Percentiles rank a stretch among this genome's conserved stretches.
phyloP scores from a whole-genome alignment of 2,113 vertebrate genomes.

The Terrapene triunguis region DNA sequence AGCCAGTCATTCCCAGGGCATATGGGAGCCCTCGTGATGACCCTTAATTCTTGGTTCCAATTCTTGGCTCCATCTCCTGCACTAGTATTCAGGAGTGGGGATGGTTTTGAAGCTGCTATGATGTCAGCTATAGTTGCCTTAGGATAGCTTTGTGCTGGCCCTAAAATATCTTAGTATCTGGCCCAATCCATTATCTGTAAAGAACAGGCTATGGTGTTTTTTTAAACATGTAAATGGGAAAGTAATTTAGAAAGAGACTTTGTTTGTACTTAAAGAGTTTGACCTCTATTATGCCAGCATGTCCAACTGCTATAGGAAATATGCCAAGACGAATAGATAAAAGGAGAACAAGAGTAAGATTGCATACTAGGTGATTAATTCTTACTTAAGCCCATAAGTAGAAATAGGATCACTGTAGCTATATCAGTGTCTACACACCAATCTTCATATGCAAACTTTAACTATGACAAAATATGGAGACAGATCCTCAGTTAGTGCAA shows the following conservation, averaged over 20 bases:
- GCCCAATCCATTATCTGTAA: neutral
- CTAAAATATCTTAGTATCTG: neutral
- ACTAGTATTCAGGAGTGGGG: neutral
- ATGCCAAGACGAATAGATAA: neutral
- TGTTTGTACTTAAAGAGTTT: neutral
- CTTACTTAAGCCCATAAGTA: no score
- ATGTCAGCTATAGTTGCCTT: neutral
- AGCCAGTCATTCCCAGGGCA: neutral
- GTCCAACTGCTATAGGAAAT: neutral
- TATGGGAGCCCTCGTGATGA: neutral
- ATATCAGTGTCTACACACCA: no score
- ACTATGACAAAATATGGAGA: no score
- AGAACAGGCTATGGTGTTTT: neutral
- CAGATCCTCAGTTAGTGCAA: no score
- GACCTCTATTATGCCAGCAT: neutral
- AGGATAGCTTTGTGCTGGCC: fast-evolving
- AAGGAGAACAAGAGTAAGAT: neutral
- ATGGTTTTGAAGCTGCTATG: neutral
- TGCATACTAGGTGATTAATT: neutral
- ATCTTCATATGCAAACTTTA: no score
- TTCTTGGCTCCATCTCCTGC: neutral
- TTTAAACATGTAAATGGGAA: neutral
- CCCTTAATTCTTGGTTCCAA: neutral
- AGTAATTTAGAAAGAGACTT: neutral
- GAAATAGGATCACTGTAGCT: no score